Conservation (phyloP, 2,888 invertebrate genomes). For the Athrips mouffetella region DNA sequence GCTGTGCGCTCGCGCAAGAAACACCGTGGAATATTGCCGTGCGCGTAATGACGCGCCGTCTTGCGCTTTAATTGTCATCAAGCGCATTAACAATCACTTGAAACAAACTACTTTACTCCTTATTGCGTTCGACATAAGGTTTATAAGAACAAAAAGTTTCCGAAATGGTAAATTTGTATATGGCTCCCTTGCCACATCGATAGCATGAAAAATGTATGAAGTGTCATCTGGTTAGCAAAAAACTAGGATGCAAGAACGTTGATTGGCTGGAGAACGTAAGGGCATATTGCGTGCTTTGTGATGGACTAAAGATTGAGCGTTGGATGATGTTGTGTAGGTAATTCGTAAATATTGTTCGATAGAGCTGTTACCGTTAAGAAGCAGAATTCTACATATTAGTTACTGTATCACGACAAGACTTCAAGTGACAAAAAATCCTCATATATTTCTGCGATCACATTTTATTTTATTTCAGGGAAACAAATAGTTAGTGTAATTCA, state of each 20-base stretch:
- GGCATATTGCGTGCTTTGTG: slow-evolving; percentile 35
- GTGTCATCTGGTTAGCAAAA: slow-evolving; percentile 65
- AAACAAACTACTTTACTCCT: slow-evolving; percentile 17
- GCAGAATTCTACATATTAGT: too few species aligned
- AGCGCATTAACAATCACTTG: slow-evolving; percentile 45
- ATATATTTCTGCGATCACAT: too few species aligned
- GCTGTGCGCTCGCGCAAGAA: slow-evolving; percentile 46
- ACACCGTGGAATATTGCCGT: slow-evolving; percentile 75
- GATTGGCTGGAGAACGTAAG: slow-evolving; percentile 59
- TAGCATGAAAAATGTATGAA: slow-evolving; percentile 74
- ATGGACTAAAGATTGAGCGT: not conserved
- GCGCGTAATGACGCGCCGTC: slow-evolving; percentile 72
- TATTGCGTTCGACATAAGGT: slow-evolving; percentile 27
- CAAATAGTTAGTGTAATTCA: too few species aligned
- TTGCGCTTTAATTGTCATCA: slow-evolving; percentile 71
- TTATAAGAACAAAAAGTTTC: slow-evolving; percentile 14
- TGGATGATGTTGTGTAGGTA: slow-evolving; percentile 7
- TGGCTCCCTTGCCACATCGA: slow-evolving; percentile 48
- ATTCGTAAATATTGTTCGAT: slow-evolving; percentile 15
- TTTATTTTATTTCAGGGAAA: too few species aligned
- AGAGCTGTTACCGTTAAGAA: not conserved
- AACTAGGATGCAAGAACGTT: slow-evolving; percentile 43
- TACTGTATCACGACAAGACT: too few species aligned
- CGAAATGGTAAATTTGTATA: slow-evolving; percentile 30
- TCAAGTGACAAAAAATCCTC: too few species aligned